Conservation (phyloP, 92 coral and sea anemone genomes). For the Zoanthus sansibaricus region DNA sequence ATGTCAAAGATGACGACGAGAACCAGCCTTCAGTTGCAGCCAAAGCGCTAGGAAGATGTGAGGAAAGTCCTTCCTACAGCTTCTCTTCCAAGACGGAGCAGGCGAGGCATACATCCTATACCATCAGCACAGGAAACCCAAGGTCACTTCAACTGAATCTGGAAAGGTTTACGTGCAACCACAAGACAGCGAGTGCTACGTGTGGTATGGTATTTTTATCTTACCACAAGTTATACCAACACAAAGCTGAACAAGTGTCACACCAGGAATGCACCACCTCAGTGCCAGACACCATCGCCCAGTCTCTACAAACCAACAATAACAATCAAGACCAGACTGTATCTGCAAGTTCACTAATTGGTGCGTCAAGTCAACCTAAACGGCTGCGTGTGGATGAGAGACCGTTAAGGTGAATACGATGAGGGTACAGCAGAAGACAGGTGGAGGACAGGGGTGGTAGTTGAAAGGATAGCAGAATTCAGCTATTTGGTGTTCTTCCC, state of each 20-base stretch:
- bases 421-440: slow-evolving; percentile 40
- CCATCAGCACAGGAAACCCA: too few species aligned
- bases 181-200: slow-evolving; percentile 1
- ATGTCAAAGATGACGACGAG: background rate
- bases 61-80: too few species aligned
- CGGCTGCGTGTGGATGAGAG: slow-evolving; percentile 40
- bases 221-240: slow-evolving; percentile 31
- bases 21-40: background rate
- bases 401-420: slow-evolving; percentile 34
- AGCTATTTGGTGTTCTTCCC: too few species aligned
- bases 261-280: slow-evolving; percentile 10
- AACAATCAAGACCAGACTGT: slow-evolving; percentile 26
- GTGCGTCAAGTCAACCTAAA: slow-evolving; percentile 33
- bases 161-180: slow-evolving; percentile 6
- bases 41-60: slow-evolving; percentile 14
- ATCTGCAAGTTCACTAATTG: slow-evolving; percentile 9
- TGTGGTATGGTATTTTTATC: slow-evolving; percentile 1
- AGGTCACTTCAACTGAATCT: background rate
- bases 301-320: slow-evolving; percentile 26
- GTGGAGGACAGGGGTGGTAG: slow-evolving; percentile 24
- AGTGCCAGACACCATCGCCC: slow-evolving; percentile 30
- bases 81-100: too few species aligned
- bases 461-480: too few species aligned
- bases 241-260: slow-evolving; percentile 4
- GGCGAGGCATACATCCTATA: too few species aligned